phyloP scores from a whole-genome alignment of 2,888 invertebrate genomes.

The Miltochrista miniata region DNA sequence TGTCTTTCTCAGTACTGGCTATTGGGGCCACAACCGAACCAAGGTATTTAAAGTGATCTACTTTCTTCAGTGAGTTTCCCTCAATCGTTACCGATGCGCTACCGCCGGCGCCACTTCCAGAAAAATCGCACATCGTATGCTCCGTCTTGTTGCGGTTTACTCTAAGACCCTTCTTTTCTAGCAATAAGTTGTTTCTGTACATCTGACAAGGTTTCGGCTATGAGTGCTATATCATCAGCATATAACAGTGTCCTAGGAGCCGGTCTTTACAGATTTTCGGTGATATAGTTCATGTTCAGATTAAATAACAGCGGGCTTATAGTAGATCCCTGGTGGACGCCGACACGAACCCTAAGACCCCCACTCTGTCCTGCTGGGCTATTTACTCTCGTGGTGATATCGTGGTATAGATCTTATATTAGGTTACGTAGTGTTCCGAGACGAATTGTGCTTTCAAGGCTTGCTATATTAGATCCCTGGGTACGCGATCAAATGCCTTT shows the following conservation, averaged over 20 bases:
- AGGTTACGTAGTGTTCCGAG: not conserved
- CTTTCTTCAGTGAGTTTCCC: too few species aligned
- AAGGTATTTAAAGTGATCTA: too few species aligned
- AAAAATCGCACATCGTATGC: too few species aligned
- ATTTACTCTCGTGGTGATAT: not conserved
- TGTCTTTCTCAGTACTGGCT: too few species aligned
- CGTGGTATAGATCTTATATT: not conserved
- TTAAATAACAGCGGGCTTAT: not conserved
- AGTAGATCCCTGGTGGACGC: not conserved
- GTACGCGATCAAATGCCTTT: slow-evolving; percentile 2
- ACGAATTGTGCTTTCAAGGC: not conserved
- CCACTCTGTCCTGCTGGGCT: not conserved
- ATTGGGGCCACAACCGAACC: too few species aligned
- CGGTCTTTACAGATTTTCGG: not conserved
- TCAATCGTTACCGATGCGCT: too few species aligned
- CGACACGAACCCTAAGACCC: not conserved
- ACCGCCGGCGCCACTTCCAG: too few species aligned
- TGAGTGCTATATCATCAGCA: not conserved
- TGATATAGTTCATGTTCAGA: not conserved
- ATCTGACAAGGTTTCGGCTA: not conserved
- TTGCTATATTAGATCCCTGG: not conserved
- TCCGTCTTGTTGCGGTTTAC: not conserved
- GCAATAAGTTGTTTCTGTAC: not conserved
- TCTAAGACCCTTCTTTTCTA: not conserved
- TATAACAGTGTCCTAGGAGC: not conserved